Conservation (phyloP, 2,797 vertebrate species). For the Valencia hispanica region DNA sequence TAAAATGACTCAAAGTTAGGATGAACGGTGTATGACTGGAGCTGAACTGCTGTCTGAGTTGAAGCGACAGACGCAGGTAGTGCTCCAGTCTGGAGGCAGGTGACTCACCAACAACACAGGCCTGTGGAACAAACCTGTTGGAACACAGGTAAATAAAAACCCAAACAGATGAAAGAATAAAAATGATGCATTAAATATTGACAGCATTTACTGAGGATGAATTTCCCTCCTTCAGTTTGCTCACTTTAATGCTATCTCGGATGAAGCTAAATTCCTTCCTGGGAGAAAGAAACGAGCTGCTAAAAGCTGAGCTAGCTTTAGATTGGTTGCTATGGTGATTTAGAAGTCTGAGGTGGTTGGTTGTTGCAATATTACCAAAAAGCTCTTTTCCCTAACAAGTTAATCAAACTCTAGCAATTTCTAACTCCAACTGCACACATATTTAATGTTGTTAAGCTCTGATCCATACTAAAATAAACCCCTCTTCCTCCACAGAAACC, state of each 20-base stretch:
- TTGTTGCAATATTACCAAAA: background rate
- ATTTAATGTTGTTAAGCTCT: background rate
- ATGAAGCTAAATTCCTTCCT: background rate
- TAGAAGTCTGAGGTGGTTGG: background rate
- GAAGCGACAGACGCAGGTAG: background rate
- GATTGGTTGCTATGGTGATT: conserved; percentile 3
- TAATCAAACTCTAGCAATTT: background rate
- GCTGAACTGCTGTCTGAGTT: no score
- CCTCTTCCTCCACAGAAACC: background rate
- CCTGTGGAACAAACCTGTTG: background rate
- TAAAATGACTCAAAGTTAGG: background rate
- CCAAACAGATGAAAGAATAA: background rate
- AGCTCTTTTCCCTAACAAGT: background rate
- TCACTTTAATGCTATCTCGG: background rate
- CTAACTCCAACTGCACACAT: no score
- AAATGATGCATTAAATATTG: background rate
- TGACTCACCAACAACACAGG: background rate
- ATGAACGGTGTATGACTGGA: background rate
- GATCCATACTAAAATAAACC: background rate
- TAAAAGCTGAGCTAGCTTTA: background rate
- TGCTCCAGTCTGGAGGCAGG: background rate
- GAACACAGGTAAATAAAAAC: background rate
- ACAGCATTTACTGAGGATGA: background rate
- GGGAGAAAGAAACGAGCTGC: background rate
- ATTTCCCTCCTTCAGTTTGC: background rate